Evolutionary conservation across 2,888 invertebrate species (phyloP), one percentile per base, ranked within the genome.

Genomic region (Harpagoxenus sublaevis): DNA sequence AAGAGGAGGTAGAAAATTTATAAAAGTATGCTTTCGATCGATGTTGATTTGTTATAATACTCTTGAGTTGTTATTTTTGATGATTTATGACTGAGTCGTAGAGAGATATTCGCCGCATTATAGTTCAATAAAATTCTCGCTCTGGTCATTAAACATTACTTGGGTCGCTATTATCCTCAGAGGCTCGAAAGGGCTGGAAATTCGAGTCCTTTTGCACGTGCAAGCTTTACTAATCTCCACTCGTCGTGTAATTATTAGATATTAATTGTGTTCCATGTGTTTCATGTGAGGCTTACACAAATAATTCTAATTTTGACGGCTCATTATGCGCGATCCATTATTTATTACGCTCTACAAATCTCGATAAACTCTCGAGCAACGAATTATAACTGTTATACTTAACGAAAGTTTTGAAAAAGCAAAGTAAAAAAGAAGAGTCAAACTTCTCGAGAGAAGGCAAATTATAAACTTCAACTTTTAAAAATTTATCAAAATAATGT

Each of bases 301-400:
- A 78, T 12, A 15, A 66, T 15, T 0, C 53, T 77, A 65, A 77
- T 78, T 66, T 60, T 74, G 60, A 57, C 10, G 6, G 3, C 39
- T 57, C 28, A 73, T 57, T 73, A 73, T 28, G 18, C 18, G 10
- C 18, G 10, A 48, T 51, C 12, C 28, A 31, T 74, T 42, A 60
- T 28, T 60, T 45, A 42, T 45, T 45, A 9, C 31, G 12, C 18
- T 15, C 1, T 57, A 42, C 3, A 74, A 62, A 51, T 48, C 35
- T 23, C 35, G 35, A 48, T 48, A 12, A 75, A 51, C 15, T 51
- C 18, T 51, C 18, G 9, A 53, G 23, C 23, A 63, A 63, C 39
- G 28, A 35, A 75, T 65, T 39, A 39, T 35, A 48, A 65, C 18
- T 55, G n/a, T 42, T 42, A 31, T 39, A 15, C 18, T 48, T 65